Evolutionary conservation across 2,888 invertebrate genomes (phyloP), one percentile per base, ranked within the genome.

Genomic region (Baronia brevicornis): DNA sequence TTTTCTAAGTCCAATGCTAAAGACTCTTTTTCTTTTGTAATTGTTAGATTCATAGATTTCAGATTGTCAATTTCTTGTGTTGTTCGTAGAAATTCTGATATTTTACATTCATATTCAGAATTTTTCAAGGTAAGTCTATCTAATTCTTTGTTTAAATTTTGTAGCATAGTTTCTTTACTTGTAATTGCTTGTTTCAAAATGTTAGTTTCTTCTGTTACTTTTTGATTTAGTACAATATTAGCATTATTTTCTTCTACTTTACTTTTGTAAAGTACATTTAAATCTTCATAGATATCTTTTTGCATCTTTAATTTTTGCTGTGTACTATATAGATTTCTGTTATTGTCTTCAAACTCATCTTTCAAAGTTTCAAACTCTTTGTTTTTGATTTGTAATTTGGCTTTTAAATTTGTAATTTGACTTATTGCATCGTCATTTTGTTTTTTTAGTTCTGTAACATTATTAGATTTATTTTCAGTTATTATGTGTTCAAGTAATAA

Each of bases 1-100:
- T 60, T 69, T 48, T 74, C 45, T 40, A 85, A 48, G 50, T 79
- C 58, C 35, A 32, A 27, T 41, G 68, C 45, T 42, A 65, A 60
- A 1, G 44, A 33, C 29, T 79, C 63, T 17, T 63, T 74, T 49
- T 80, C 78, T 35, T 59, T 62, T 1, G 33, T 43, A 28, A 80
- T 61, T 5, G 57, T 44, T 32, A 69, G 49, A 38, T 78, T 71
- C 0, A 70, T 30, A 10, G 49, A 34, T 51, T 69, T 74, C 2
- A 80, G 43, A 8, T 53, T 47, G 2, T 45, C 37, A 26, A 62
- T 51, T 26, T 77, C 65, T 4, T 58, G 39, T 47, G 66, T 45
- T 7, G 31, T 39, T 24, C 57, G 44, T 1, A 59, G 13, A 3
- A 71, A 36, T 28, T 69, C 54, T 5, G 29, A 29, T 2, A 61